Conservation (phyloP, 1,140 invertebrate species). For the Mya arenaria region DNA sequence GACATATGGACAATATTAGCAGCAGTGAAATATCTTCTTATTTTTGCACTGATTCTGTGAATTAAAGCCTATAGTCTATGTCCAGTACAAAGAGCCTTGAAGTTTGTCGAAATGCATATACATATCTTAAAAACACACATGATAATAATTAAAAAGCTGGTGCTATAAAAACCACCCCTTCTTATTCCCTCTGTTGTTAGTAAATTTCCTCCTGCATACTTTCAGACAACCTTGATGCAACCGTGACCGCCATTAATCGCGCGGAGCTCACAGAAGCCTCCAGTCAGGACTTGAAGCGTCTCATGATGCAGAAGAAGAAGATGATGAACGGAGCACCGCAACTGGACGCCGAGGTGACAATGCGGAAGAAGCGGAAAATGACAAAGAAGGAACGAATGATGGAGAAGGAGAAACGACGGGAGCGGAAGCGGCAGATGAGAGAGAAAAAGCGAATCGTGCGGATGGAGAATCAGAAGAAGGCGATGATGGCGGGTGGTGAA, state of each 20-base stretch:
- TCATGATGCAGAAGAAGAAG: conserved; percentile 60
- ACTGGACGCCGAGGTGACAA: conserved; percentile 35
- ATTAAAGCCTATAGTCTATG: too few relatives aligned
- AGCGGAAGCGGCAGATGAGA: conserved; percentile 48
- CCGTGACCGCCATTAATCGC: conserved; percentile 23
- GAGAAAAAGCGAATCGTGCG: conserved; percentile 48
- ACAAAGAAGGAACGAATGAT: conserved; percentile 42
- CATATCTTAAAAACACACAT: too few relatives aligned
- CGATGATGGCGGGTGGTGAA: conserved; percentile 21
- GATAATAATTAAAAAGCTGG: too few relatives aligned
- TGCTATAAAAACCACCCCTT: too few relatives aligned
- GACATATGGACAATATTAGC: too few relatives aligned
- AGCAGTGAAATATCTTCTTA: too few relatives aligned
- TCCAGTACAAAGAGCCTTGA: too few relatives aligned
- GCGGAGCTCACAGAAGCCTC: conserved; percentile 34
- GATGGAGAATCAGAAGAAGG: conserved; percentile 40
- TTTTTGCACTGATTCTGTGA: too few relatives aligned
- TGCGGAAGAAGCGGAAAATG: conserved; percentile 59
- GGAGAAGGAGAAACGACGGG: conserved; percentile 34
- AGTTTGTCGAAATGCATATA: too few relatives aligned
- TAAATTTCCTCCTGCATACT: neutral
- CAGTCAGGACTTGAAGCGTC: conserved; percentile 26
- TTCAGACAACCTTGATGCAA: conserved; percentile 45
- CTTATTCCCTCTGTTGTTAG: too few relatives aligned
- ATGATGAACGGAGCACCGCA: conserved; percentile 40